Evolutionary conservation across 2,888 invertebrate genomes (phyloP).

Genomic region (Iphiclides podalirius): DNA sequence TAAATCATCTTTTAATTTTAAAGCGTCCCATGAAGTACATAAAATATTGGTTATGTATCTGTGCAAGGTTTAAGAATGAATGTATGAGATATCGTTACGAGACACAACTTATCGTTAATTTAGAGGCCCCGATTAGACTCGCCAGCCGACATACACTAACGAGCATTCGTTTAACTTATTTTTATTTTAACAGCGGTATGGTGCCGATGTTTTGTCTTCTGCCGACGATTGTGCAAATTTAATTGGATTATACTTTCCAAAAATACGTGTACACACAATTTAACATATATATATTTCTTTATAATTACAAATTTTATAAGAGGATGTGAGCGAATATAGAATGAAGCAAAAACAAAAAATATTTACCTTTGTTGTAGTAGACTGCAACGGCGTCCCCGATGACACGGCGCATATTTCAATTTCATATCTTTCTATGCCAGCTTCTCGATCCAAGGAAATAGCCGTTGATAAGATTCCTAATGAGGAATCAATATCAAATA

Average conservation of each 20-base stretch:
- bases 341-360: neutral
- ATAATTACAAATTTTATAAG: neutral
- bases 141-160: slow-evolving; percentile 71
- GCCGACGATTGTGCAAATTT: slow-evolving; percentile 65
- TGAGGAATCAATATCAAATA: slow-evolving; percentile 94
- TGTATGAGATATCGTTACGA: slow-evolving; percentile 68
- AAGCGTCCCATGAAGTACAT: slow-evolving; percentile 50
- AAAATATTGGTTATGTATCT: slow-evolving; percentile 66
- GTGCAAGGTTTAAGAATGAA: slow-evolving; percentile 64
- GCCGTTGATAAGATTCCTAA: slow-evolving; percentile 93
- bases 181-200: slow-evolving; percentile 66
- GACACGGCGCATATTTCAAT: slow-evolving; percentile 93
- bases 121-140: slow-evolving; percentile 74
- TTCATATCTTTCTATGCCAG: slow-evolving; percentile 89
- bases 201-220: slow-evolving; percentile 69
- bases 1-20: slow-evolving; percentile 5
- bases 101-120: slow-evolving; percentile 75
- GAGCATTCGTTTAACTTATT: slow-evolving; percentile 71
- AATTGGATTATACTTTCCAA: slow-evolving; percentile 60
- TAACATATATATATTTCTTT: neutral
- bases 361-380: slow-evolving; percentile 90
- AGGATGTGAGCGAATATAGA: neutral
- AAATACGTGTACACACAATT: slow-evolving; percentile 14
- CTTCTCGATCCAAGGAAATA: slow-evolving; percentile 89
- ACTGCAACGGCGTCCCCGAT: slow-evolving; percentile 85